A percentile compares a stretch with the other conserved stretches of the same genome.
Conservation (phyloP, 2,888 invertebrate species). For the Napeogenes inachia region DNA sequence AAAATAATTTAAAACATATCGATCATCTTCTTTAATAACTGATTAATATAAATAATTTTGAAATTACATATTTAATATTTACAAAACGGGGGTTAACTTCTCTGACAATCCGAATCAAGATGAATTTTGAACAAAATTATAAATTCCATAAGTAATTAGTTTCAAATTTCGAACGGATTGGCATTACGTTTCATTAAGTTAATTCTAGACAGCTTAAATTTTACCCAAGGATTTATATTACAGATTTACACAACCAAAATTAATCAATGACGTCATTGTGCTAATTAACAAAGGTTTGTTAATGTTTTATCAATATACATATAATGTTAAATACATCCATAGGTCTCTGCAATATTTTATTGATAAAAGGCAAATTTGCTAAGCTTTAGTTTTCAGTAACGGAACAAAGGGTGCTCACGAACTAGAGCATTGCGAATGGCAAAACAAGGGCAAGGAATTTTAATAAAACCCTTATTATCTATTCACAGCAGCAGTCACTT, state of each 20-base stretch:
- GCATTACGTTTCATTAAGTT: neutral
- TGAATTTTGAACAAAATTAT: neutral
- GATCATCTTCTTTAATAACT: too few species aligned
- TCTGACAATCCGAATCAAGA: too few species aligned
- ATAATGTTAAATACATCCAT: too few species aligned
- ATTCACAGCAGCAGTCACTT: slow-evolving; percentile 69
- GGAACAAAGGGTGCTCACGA: slow-evolving; percentile 54
- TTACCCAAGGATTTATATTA: too few species aligned
- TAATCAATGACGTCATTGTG: too few species aligned
- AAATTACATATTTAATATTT: too few species aligned
- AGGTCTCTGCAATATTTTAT: slow-evolving; percentile 8
- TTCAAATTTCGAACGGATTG: neutral
- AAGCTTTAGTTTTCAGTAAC: slow-evolving; percentile 21
- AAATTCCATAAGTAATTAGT: slow-evolving; percentile 1
- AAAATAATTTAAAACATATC: too few species aligned
- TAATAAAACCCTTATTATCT: slow-evolving; percentile 75
- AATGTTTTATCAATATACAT: too few species aligned
- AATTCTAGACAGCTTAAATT: neutral
- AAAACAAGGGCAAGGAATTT: slow-evolving; percentile 73
- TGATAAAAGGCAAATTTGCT: slow-evolving; percentile 6
- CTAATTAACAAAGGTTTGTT: too few species aligned
- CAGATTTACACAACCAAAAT: too few species aligned
- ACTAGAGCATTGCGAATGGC: slow-evolving; percentile 42
- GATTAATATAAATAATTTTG: too few species aligned
- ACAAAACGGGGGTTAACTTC: too few species aligned